Base-by-base conservation (phyloP, 1,140 invertebrate genomes). In the Zaprionus tsacasi region DNA sequence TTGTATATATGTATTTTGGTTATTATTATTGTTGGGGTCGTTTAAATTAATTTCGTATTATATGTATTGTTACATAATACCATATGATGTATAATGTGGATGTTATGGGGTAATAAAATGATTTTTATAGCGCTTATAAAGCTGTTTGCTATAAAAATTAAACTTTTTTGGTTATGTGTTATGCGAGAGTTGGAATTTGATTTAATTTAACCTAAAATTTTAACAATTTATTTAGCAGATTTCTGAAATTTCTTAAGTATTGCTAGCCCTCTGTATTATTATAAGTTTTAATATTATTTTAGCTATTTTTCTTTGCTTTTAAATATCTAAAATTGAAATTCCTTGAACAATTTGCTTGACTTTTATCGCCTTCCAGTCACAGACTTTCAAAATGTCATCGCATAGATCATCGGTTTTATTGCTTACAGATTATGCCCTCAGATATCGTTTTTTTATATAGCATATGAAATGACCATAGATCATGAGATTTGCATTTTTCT, bases 101-200 rank as follows among this genome's bases (percentile, higher is more conserved):
- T 59, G 25, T 40, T 27, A 36, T 63, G 27, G 11, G 7, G 43
- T 38, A 69, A 71, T 64, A 71, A 78, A 70, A 78, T 58, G 33
- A 43, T 79, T 87, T 87, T 87, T 87, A 87, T 86, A 72, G 40
- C 38, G 57, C 72, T 66, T 77, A 82, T 86, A 87, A 87, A 82
- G 38, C 70, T 77, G 48, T 70, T 78, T 64, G 52, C n/a, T 27
- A 45, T 73, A 55, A 68, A 21, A 21, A 21, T 1, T 2, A 21
- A 67, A 54, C 17, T 8, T 3, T 30, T 68, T 66, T 27, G 38
- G 38, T 56, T 58, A 52, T 77, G 58, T 43, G 56, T 45, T 50
- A 21, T 21, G 21, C 21, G 21, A 21, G 21, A 21, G 21, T 21
- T 21, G 21, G 17, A 17, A 48, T 48, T 48, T 48, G 45, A 48